Evolutionary conservation across 2,797 vertebrate genomes (phyloP).

Genomic region (Chelmon rostratus): DNA sequence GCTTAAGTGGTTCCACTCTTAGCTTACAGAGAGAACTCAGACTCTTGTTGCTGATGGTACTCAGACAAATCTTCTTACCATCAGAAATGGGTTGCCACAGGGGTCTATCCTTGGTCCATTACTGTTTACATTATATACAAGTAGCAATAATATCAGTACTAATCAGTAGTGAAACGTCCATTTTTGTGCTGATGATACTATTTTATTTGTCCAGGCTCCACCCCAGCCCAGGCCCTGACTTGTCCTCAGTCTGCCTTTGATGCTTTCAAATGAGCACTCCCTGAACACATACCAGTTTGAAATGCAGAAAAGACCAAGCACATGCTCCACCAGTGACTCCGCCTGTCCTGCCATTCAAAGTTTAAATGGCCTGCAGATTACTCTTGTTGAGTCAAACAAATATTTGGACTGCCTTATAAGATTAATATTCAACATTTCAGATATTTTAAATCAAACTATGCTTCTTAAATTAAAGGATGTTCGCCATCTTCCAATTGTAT

Average conservation of each 20-base stretch:
- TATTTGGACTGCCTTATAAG: too few species aligned
- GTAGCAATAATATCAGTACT: too few species aligned
- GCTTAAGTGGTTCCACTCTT: background rate
- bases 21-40: background rate
- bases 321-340: too few species aligned
- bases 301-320: background rate
- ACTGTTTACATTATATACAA: background rate
- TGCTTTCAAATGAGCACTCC: background rate
- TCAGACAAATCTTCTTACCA: background rate
- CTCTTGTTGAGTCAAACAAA: too few species aligned
- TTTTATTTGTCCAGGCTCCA: background rate
- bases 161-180: too few species aligned
- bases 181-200: too few species aligned
- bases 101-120: background rate
- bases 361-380: background rate
- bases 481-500: too few species aligned
- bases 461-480: too few species aligned
- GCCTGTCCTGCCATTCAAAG: background rate
- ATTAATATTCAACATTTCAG: background rate
- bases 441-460: background rate
- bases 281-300: background rate
- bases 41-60: too few species aligned
- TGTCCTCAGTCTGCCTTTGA: background rate
- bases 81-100: background rate
- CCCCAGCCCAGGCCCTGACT: background rate